phyloP scores from a whole-genome alignment of 1,140 invertebrate genomes.

The Pomacea maculata region DNA sequence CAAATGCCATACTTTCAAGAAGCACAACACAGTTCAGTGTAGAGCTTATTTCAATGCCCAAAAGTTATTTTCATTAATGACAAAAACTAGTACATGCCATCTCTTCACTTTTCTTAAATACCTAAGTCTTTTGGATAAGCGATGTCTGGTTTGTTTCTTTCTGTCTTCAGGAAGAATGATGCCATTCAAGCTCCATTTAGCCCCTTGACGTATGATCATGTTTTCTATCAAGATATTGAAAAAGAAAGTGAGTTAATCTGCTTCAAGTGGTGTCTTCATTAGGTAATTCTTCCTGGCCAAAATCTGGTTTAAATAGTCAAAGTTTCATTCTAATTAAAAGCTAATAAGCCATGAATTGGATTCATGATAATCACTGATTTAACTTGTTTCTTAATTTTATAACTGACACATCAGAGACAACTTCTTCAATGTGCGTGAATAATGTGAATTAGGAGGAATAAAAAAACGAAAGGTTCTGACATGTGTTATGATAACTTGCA shows the following conservation, averaged over 20 bases:
- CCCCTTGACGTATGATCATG: slow-evolving; percentile 45
- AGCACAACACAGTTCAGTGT: not conserved
- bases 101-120: slow-evolving; percentile 28
- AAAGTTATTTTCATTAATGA: not conserved
- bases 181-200: slow-evolving; percentile 62
- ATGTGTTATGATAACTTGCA: too few species aligned
- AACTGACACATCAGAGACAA: too few species aligned
- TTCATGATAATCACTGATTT: too few species aligned
- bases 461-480: too few species aligned
- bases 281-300: too few species aligned
- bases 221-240: slow-evolving; percentile 44
- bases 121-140: slow-evolving; percentile 60
- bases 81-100: not conserved
- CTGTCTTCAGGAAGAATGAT: slow-evolving; percentile 53
- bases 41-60: not conserved
- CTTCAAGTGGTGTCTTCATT: too few species aligned
- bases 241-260: not conserved
- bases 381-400: too few species aligned
- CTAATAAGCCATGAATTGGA: too few species aligned
- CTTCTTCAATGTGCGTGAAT: too few species aligned
- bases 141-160: slow-evolving; percentile 49
- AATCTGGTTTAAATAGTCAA: too few species aligned
- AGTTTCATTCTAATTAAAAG: too few species aligned
- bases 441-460: too few species aligned
- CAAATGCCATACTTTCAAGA: not conserved